These are phyloP conservation scores for Sylvilagus floridanus DNA, from an alignment of 2,797 vertebrate species.

Conservation along the genomic window DNA sequence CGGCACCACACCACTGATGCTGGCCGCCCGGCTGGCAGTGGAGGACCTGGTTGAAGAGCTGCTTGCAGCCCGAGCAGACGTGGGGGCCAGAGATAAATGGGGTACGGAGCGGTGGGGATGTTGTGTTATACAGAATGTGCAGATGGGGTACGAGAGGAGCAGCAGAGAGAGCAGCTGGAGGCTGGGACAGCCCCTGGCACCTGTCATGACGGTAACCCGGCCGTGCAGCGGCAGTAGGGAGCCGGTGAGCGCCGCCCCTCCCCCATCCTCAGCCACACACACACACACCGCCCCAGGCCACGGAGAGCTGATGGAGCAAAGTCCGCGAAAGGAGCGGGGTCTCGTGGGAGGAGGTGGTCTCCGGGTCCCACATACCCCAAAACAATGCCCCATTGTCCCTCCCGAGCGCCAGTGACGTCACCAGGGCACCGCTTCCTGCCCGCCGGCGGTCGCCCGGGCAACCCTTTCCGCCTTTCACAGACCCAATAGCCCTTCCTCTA, in stretches of 20 bases:
- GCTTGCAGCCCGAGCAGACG: slow-evolving; percentile 92
- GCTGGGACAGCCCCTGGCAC: not conserved
- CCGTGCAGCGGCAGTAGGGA: rapidly evolving
- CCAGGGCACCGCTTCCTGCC: slow-evolving; percentile 57
- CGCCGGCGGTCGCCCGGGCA: slow-evolving; percentile 46
- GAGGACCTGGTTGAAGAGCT: slow-evolving; percentile 94
- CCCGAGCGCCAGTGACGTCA: slow-evolving; percentile 66
- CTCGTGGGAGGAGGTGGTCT: not conserved
- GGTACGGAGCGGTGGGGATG: slow-evolving; percentile 84
- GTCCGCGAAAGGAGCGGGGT: not conserved
- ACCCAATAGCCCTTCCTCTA: not conserved
- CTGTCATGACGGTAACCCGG: not conserved
- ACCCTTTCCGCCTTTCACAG: slow-evolving; percentile 66
- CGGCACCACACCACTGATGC: slow-evolving; percentile 93
- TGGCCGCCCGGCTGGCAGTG: slow-evolving; percentile 93
- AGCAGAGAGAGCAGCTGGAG: not conserved
- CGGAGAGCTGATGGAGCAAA: not conserved
- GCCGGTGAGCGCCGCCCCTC: not conserved
- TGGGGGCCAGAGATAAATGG: slow-evolving; percentile 94
- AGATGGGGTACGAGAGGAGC: not conserved
- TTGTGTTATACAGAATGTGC: not conserved
- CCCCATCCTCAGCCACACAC: not conserved
- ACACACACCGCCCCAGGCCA: not conserved
- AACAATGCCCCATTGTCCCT: slow-evolving; percentile 81
- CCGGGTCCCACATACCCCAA: slow-evolving; percentile 52